These are phyloP conservation scores for Drosophila takahashii DNA, from an alignment of 1,140 invertebrate species.

Conservation along the genomic window DNA sequence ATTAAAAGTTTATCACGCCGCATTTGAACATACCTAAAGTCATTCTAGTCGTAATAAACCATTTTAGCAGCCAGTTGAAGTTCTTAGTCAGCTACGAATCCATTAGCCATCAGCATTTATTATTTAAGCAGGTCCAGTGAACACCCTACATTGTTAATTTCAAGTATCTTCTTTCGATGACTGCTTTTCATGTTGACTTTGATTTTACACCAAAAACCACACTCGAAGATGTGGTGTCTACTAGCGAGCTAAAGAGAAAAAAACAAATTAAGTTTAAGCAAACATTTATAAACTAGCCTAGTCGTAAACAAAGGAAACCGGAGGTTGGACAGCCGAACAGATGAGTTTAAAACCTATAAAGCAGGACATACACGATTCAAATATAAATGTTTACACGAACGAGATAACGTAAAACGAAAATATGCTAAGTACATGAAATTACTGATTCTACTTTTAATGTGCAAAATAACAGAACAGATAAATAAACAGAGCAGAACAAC, in stretches of 20 bases:
- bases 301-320: conserved; percentile 21
- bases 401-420: conserved; percentile 11
- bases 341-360: conserved; percentile 35
- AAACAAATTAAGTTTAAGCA: conserved; percentile 67
- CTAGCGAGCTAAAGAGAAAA: conserved; percentile 61
- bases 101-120: background rate
- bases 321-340: conserved; percentile 10
- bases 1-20: background rate
- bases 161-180: conserved; percentile 30
- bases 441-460: conserved; percentile 54
- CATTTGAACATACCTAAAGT: conserved; percentile 12
- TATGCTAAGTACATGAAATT: conserved; percentile 47
- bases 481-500: conserved; percentile 10
- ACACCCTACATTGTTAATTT: conserved; percentile 19
- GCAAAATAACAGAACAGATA: conserved; percentile 39
- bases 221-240: conserved; percentile 55
- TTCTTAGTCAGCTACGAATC: background rate
- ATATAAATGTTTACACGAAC: conserved; percentile 57
- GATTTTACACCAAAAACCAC: conserved; percentile 32
- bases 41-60: conserved; percentile 2
- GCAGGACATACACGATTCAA: conserved; percentile 39
- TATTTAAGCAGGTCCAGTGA: conserved; percentile 5
- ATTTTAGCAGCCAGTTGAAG: background rate
- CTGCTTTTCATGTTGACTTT: conserved; percentile 39
- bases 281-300: conserved; percentile 59